Conservation (phyloP, 1,140 invertebrate species). For the Papilio helenus region DNA sequence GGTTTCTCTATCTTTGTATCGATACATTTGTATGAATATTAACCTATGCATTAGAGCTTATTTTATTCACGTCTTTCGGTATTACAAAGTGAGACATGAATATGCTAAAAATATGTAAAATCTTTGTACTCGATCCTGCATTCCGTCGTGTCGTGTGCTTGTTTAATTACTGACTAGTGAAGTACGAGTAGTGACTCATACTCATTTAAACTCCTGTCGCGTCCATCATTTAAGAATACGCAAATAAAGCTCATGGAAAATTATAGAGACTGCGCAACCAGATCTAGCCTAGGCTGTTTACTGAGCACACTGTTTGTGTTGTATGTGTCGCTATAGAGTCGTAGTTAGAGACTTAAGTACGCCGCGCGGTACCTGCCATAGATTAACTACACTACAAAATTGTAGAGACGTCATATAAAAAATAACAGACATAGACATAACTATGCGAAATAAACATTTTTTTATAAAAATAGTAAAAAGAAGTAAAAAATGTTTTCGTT, state of each 20-base stretch:
- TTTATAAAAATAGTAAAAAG: too few species aligned
- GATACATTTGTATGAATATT: neutral
- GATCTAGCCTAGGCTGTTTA: constrained; percentile 40
- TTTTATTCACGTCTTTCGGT: neutral
- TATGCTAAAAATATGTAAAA: constrained; percentile 8
- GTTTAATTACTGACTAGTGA: constrained; percentile 25
- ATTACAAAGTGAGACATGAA: neutral
- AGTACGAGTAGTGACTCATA: constrained; percentile 2
- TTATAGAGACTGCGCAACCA: constrained; percentile 55
- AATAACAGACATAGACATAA: neutral
- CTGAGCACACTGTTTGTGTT: constrained; percentile 29
- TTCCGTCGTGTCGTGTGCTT: neutral
- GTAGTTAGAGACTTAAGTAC: constrained; percentile 13
- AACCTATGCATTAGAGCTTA: neutral
- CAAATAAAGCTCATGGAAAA: constrained; percentile 49
- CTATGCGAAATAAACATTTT: too few species aligned
- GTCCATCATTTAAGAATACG: constrained; percentile 36
- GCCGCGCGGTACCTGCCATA: neutral
- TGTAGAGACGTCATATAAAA: neutral
- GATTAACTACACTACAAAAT: constrained; percentile 35
- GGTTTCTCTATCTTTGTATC: neutral
- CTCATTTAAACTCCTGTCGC: constrained; percentile 25
- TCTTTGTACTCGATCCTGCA: neutral
- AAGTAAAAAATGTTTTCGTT: too few species aligned
- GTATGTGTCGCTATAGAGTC: constrained; percentile 35